phyloP scores from a whole-genome alignment of 1,140 invertebrate species.

The Drosophila mojavensis region DNA sequence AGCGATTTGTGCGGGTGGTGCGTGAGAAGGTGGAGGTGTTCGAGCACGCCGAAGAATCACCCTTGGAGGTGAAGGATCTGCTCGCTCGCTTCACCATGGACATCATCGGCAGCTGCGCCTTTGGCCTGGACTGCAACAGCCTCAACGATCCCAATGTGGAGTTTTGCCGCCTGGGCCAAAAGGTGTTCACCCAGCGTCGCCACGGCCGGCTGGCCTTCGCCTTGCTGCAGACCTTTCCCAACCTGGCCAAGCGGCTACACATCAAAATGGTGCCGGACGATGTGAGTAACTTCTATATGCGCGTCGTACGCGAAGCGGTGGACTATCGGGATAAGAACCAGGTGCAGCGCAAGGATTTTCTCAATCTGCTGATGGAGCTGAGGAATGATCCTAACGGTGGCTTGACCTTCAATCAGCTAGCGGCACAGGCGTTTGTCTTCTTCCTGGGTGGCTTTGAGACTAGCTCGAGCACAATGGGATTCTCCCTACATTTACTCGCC shows the following conservation, averaged over 20 bases:
- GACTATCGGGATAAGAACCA: conserved; percentile 84
- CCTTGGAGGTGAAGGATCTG: conserved; percentile 80
- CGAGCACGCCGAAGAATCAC: conserved; percentile 4
- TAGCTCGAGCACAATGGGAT: conserved; percentile 84
- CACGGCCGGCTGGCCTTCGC: conserved; percentile 40
- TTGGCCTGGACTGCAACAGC: conserved; percentile 86
- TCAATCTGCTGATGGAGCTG: conserved; percentile 82
- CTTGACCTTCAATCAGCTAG: conserved; percentile 66
- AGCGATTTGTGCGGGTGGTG: conserved; percentile 72
- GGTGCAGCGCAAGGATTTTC: conserved; percentile 85
- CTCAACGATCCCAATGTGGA: conserved; percentile 85
- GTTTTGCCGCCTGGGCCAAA: conserved; percentile 83
- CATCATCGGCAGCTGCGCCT: conserved; percentile 86
- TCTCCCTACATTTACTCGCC: conserved; percentile 85
- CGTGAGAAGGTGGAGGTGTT: conserved; percentile 31
- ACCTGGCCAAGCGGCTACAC: conserved; percentile 40
- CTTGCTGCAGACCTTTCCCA: conserved; percentile 54
- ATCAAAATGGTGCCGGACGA: conserved; percentile 79
- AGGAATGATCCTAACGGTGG: conserved; percentile 53
- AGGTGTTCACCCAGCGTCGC: conserved; percentile 53
- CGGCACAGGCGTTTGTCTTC: conserved; percentile 86
- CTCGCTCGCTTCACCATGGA: conserved; percentile 86
- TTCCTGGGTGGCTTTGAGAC: conserved; percentile 87
- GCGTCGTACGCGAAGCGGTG: conserved; percentile 84
- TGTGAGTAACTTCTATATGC: conserved; percentile 84